Percentiles rank a stretch among this genome's conserved stretches.
Evolutionary conservation across 1,140 invertebrate species (phyloP).

Genomic region (Calliopsis andreniformis): DNA sequence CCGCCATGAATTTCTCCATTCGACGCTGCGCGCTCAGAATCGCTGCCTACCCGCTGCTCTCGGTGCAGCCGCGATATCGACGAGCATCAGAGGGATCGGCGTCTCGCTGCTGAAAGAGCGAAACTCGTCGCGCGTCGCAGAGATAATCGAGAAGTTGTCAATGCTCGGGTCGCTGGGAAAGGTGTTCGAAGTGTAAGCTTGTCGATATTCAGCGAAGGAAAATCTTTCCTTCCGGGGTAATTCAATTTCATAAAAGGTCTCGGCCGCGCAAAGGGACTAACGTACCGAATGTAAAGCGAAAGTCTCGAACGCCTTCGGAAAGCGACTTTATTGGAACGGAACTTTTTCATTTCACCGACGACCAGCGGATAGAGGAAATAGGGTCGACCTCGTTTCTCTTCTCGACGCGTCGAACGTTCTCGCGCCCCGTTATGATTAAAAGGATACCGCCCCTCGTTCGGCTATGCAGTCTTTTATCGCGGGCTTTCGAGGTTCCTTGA

Average conservation of each 20-base stretch:
- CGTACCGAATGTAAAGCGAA: conserved; percentile 1
- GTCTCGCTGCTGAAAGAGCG: no score
- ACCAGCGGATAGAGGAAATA: not conserved
- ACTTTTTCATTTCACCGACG: conserved; percentile 25
- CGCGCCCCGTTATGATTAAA: not conserved
- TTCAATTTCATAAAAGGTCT: conserved; percentile 25
- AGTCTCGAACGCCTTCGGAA: not conserved
- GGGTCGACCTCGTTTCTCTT: not conserved
- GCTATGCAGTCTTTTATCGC: conserved; percentile 1
- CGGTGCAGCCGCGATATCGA: no score
- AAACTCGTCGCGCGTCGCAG: not conserved
- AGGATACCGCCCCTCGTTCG: not conserved
- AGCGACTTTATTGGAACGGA: conserved; percentile 16
- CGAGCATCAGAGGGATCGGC: no score
- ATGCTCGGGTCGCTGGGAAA: not conserved
- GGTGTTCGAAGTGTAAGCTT: not conserved
- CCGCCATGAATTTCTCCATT: not conserved
- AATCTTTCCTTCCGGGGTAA: conserved; percentile 19
- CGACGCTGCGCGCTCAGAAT: not conserved
- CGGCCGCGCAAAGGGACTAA: conserved; percentile 14
- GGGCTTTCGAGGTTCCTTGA: conserved; percentile 2
- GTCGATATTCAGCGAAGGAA: not conserved
- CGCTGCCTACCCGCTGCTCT: no score
- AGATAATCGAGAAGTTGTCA: not conserved
- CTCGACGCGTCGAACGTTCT: not conserved